Percentiles rank a stretch among this genome's conserved stretches.
Conservation (phyloP, 92 coral and sea anemone genomes). For the Galaxea fascicularis region DNA sequence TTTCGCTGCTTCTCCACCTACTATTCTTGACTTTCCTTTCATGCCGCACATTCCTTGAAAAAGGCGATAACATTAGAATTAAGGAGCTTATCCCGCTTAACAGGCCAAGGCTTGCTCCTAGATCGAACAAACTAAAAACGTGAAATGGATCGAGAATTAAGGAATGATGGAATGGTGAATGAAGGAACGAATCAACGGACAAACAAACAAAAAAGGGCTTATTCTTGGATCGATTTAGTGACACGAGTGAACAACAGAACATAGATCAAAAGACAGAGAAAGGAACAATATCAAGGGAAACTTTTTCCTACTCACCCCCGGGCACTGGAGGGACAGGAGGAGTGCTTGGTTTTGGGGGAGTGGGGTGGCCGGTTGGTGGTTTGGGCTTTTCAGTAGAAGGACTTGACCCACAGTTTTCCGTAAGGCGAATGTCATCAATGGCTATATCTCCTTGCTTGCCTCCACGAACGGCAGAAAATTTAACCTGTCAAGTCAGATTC, state of each 20-base stretch:
- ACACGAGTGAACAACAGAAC: no score
- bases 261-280: not conserved
- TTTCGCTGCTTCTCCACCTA: constrained; percentile 48
- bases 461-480: constrained; percentile 59
- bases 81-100: not conserved
- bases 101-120: not conserved
- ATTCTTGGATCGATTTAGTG: not conserved
- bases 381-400: constrained; percentile 37
- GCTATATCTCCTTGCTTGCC: constrained; percentile 42
- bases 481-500: constrained; percentile 34
- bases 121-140: not conserved
- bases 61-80: not conserved
- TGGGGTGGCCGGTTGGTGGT: constrained; percentile 43
- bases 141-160: no score
- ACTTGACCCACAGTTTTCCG: constrained; percentile 33
- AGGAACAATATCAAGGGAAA: not conserved
- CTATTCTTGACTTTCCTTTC: constrained; percentile 61
- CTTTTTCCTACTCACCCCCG: constrained; percentile 7
- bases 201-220: not conserved
- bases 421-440: constrained; percentile 64
- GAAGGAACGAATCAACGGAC: no score
- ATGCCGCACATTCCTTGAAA: constrained; percentile 61
- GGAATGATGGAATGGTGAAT: no score
- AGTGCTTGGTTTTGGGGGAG: constrained; percentile 44
- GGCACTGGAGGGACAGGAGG: constrained; percentile 40